Evolutionary conservation across 2,888 invertebrate genomes (phyloP).

Genomic region (Dasysyrphus tricinctus): DNA sequence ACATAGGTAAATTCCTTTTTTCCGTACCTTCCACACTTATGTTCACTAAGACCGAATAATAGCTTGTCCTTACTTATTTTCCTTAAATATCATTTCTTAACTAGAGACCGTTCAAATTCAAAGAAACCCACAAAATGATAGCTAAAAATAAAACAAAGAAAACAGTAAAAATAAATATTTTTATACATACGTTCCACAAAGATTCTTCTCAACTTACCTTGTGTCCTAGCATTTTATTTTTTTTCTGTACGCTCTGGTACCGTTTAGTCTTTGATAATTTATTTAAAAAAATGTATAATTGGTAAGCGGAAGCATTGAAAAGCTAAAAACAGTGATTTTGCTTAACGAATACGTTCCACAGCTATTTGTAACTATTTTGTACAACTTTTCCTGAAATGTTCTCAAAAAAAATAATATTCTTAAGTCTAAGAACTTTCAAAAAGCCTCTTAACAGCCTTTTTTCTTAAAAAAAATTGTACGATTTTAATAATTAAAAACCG

Average conservation of each 20-base stretch:
- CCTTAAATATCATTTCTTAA: no score
- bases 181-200: not conserved
- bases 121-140: no score
- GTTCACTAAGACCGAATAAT: no score
- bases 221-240: not conserved
- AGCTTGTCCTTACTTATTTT: no score
- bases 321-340: not conserved
- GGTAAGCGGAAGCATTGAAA: not conserved
- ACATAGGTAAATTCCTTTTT: no score
- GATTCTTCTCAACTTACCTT: not conserved
- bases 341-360: not conserved
- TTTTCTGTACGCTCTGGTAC: no score
- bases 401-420: not conserved
- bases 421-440: no score
- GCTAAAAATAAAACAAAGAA: not conserved
- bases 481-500: not conserved
- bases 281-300: not conserved
- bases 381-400: accelerated
- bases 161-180: not conserved
- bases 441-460: not conserved
- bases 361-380: not conserved
- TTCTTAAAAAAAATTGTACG: not conserved
- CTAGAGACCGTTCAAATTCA: no score
- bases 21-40: no score
- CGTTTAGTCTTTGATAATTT: not conserved